Conservation (phyloP, 2,888 invertebrate genomes). For the Ctenicera cuprea region DNA sequence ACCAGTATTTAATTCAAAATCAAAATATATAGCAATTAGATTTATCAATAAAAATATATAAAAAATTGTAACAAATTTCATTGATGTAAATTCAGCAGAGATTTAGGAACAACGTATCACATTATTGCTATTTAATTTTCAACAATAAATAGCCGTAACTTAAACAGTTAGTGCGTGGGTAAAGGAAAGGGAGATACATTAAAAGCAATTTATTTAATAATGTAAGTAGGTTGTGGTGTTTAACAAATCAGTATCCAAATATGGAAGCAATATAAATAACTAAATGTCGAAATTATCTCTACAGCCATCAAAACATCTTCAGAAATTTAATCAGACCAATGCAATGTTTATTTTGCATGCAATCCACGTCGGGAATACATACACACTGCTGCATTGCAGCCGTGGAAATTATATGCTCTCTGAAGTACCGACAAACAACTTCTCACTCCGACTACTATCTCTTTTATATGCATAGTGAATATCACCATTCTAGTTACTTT, state of each 20-base stretch:
- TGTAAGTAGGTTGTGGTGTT: constrained; percentile 19
- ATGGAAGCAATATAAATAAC: constrained; percentile 14
- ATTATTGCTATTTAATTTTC: too few relatives aligned
- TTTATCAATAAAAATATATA: too few relatives aligned
- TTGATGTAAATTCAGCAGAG: too few relatives aligned
- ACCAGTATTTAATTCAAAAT: too few relatives aligned
- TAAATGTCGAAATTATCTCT: constrained; percentile 11
- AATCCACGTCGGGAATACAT: constrained; percentile 16
- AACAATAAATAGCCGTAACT: too few relatives aligned
- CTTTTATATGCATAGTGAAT: constrained; percentile 34
- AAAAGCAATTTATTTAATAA: constrained; percentile 1
- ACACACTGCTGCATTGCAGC: constrained; percentile 17
- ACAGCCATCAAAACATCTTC: constrained; percentile 18
- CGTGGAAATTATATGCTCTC: constrained; percentile 15
- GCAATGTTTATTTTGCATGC: constrained; percentile 39
- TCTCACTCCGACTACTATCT: constrained; percentile 27
- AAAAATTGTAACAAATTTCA: too few relatives aligned
- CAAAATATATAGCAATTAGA: too few relatives aligned
- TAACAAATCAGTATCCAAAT: constrained; percentile 16
- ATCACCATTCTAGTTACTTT: background rate
- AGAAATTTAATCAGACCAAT: constrained; percentile 42
- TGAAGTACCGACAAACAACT: constrained; percentile 26
- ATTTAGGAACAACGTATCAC: too few relatives aligned
- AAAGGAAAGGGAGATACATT: background rate
- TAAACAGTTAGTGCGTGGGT: too few relatives aligned